A percentile compares a stretch with the other conserved stretches of the same genome.
Evolutionary conservation across 1,140 invertebrate genomes (phyloP).

Genomic region (Hycleus phaleratus): DNA sequence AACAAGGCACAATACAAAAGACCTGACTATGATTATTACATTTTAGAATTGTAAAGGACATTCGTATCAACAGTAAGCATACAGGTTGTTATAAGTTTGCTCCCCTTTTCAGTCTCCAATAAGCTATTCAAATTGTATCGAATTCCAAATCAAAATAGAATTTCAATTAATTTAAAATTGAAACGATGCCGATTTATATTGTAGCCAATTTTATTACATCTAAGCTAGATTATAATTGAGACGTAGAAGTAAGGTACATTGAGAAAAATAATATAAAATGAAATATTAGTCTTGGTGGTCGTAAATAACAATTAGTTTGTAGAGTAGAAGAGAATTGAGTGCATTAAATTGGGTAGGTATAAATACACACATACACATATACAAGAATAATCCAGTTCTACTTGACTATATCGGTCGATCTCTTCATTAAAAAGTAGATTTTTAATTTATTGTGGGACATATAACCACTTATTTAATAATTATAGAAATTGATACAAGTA

Average conservation of each 20-base stretch:
- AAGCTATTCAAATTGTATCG: neutral
- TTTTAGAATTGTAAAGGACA: constrained; percentile 5
- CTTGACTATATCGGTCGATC: neutral
- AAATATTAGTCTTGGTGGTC: constrained; percentile 19
- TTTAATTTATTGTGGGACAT: constrained; percentile 5
- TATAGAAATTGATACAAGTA: too few species aligned
- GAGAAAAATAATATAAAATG: constrained; percentile 20
- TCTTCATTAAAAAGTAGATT: constrained; percentile 14
- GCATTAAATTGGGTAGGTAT: constrained; percentile 7
- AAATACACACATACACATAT: neutral
- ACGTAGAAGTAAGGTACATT: constrained; percentile 17
- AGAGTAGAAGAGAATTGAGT: neutral
- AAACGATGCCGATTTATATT: neutral
- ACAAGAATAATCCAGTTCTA: neutral
- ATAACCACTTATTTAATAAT: neutral
- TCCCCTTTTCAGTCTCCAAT: neutral
- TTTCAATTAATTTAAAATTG: neutral
- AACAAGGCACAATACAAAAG: constrained; percentile 1
- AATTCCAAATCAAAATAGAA: neutral
- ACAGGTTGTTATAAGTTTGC: neutral
- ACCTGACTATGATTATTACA: constrained; percentile 14
- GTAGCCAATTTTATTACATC: constrained; percentile 7
- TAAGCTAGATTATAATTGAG: constrained; percentile 23
- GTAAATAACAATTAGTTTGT: constrained; percentile 29
- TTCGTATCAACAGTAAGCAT: neutral